Base-by-base conservation (phyloP, 2,113 vertebrate genomes). In the Bubo bubo region DNA sequence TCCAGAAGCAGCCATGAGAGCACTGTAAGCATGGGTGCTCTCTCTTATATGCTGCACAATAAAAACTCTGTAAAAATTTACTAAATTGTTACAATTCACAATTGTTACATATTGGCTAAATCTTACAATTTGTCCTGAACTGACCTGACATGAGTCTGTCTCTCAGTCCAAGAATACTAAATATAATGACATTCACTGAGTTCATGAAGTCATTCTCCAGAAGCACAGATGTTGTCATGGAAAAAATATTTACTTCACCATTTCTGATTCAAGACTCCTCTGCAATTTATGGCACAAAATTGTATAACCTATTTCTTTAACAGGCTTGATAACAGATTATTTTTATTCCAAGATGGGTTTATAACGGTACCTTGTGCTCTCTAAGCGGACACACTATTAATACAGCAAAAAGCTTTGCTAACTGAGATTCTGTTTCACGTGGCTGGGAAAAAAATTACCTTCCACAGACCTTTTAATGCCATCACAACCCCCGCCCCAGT, bases 231-330 rank as follows among this genome's bases (percentile, higher is more conserved):
- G 12, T 9, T 53, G 43, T 43, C 30, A 45, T 34, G 14, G 41
- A 83, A 88, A 95, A 96, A 72, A 58, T 85, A 86, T 28, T 94
- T 94, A 82, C 58, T 72, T 93, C 84, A 81, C 81, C 80, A 77
- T 79, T 96, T 93, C 56, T 59, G 34, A 87, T 93, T 97, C 92
- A 92, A 95, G 81, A 58, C 37, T 80, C 47, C 92, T 89, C 90
- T 94, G 67, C 95, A 97, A 94, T 93, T 97, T 91, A 84, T 56
- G 39, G 79, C 87, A 93, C 77, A 90, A 98, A 97, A 96, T 27
- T 86, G 39, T 85, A 80, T 62, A 70, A 79, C 70, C 71, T 71
- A 32, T 93, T 97, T 95, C 82, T 92, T 64, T 96, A 45, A 32
- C 10, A 62, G 55, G 32, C 32, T 76, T 89, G 39, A 27, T 49